Evolutionary conservation across 2,888 invertebrate species (phyloP).

Genomic region (Amiota communis): DNA sequence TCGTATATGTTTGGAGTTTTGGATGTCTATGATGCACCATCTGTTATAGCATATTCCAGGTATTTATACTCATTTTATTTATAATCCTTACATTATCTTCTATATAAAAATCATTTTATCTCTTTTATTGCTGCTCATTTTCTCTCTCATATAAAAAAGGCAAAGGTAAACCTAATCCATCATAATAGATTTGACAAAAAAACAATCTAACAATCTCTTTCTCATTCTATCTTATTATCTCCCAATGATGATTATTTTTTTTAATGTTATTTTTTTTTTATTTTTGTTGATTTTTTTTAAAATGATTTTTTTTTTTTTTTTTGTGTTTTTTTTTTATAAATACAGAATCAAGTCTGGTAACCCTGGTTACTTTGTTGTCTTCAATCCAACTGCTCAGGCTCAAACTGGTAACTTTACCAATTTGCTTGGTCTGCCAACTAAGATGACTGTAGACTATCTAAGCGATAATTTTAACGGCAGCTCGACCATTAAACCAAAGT

Average conservation of each 20-base stretch:
- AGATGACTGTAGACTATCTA: conserved; percentile 77
- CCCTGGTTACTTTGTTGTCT: conserved; percentile 83
- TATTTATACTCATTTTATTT: conserved; percentile 66
- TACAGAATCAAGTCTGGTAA: conserved; percentile 81
- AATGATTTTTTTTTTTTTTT: conserved; percentile 6
- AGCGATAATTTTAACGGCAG: conserved; percentile 75
- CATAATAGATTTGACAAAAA: not conserved
- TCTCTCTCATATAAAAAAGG: conserved; percentile 40
- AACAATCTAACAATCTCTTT: conserved; percentile 20
- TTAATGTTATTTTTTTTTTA: conserved; percentile 10
- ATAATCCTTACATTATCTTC: not conserved
- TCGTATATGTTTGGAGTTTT: conserved; percentile 80
- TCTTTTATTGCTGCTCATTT: conserved; percentile 40
- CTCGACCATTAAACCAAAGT: conserved; percentile 57
- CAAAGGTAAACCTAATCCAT: conserved; percentile 55
- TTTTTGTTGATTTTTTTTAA: conserved; percentile 11
- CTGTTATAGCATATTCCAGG: conserved; percentile 82
- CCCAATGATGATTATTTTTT: not conserved
- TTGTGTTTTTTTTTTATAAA: conserved; percentile 25
- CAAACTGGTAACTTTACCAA: conserved; percentile 76
- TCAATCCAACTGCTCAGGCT: conserved; percentile 77
- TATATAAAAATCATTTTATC: conserved; percentile 22
- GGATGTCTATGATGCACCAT: conserved; percentile 71
- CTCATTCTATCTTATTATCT: conserved; percentile 24
- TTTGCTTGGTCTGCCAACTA: conserved; percentile 74